Evolutionary conservation across 2,888 invertebrate genomes (phyloP).

Genomic region (Drosophila formosana): DNA sequence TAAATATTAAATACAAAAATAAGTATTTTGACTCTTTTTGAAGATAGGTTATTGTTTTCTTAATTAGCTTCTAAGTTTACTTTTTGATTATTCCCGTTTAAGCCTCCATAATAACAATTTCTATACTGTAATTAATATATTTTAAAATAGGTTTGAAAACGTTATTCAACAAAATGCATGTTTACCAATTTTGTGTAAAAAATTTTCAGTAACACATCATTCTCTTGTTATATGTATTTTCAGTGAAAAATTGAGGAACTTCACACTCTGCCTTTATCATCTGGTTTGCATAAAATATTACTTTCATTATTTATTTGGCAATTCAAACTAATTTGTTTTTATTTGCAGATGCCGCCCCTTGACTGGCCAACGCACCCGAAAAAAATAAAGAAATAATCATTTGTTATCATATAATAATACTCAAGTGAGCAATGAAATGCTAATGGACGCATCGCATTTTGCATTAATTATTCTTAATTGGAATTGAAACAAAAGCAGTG

Average conservation of each 20-base stretch:
- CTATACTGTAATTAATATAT: too few relatives aligned
- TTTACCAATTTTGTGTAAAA: not conserved
- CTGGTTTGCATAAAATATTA: slow-evolving; percentile 37
- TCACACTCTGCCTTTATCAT: not conserved
- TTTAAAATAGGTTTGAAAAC: too few relatives aligned
- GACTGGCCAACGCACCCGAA: not conserved
- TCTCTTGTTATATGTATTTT: slow-evolving; percentile 13
- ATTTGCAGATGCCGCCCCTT: slow-evolving; percentile 23
- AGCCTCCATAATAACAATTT: too few relatives aligned
- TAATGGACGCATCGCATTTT: not conserved
- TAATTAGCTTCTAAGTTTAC: too few relatives aligned
- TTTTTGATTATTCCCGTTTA: too few relatives aligned
- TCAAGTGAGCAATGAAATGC: not conserved
- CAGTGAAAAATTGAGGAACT: not conserved
- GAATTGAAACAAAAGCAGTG: not conserved
- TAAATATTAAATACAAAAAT: too few relatives aligned
- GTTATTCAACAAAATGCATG: too few relatives aligned
- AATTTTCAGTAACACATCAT: not conserved
- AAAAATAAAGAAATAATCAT: slow-evolving; percentile 1
- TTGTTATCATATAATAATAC: slow-evolving; percentile 1
- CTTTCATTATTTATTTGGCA: not conserved
- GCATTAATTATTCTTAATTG: slow-evolving; percentile 3
- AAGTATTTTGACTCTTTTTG: too few relatives aligned
- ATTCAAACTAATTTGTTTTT: slow-evolving; percentile 14
- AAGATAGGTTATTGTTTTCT: too few relatives aligned